Evolutionary conservation across 2,797 vertebrate species (phyloP), one percentile per base, ranked within the genome.

Genomic region (Onychomys leucogaster): DNA sequence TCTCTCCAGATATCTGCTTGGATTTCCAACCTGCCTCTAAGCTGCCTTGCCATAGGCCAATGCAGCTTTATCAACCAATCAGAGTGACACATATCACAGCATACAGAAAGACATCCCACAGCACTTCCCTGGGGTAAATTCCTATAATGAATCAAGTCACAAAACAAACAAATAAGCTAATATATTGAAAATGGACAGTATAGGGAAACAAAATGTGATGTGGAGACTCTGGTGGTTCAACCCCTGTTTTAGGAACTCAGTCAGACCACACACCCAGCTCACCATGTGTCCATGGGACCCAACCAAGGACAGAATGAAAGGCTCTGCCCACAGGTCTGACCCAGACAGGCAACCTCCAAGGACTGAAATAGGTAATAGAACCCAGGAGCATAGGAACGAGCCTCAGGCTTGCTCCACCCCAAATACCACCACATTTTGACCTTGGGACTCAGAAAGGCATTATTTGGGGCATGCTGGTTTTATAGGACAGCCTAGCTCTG

Each of bases 371-470:
- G 17, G 4, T 6, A 25, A 19, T 67, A 80, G 86, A 76, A 2
- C 0, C 21, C 76, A 86, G 34, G 73, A 49, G 46, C 49, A 8
- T n/a, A 14, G 49, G n/a, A 81, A 59, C 4, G 3, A 29, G 14
- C 16, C 43, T 7, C 3, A 41, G 32, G 23, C 12, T 5, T 8
- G 19, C 9, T 34, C 11, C 19, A 34, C 7, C 0, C 16, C 1
- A 37, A 3, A 34, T 3, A 4, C 23, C 21, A 27, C 29, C 19
- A 34, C 73, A 71, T 43, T 10, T 3, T 61, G 67, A 91, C 25
- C 32, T 73, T n/a, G 7, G 82, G 9, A 21, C 34, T 90, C 86
- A 71, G 46, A 23, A 46, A 16, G 65, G 11, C 41, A 65, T 46
- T 13, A 86, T 84, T 57, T 76, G 12, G n/a, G 27, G 10, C 14